Conservation (phyloP, 2,113 vertebrate species). For the Potamarius usumacintae region DNA sequence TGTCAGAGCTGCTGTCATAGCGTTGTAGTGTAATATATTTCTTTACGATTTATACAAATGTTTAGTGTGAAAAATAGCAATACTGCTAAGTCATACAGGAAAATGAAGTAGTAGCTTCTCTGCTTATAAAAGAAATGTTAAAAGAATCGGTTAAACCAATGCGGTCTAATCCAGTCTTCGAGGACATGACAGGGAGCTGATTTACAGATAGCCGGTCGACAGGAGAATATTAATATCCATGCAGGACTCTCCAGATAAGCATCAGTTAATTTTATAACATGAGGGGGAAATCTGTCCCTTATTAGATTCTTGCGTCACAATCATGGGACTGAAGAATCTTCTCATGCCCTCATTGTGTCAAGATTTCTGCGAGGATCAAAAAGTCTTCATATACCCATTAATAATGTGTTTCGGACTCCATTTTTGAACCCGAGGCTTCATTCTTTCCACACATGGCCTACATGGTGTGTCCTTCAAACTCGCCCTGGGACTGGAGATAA, state of each 20-base stretch:
- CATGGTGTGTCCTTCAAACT: not conserved
- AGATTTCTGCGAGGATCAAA: not conserved
- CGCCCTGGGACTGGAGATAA: not conserved
- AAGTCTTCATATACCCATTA: not conserved
- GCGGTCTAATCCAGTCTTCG: not conserved
- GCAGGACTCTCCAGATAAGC: conserved; percentile 17
- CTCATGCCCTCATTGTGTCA: not conserved
- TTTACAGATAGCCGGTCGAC: conserved; percentile 4
- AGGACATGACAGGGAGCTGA: conserved; percentile 26
- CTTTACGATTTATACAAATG: not conserved
- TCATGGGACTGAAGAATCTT: not conserved
- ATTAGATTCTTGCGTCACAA: conserved; percentile 10
- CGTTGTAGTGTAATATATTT: not conserved
- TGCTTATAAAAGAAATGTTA: not conserved
- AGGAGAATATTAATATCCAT: conserved; percentile 14
- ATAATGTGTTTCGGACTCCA: not conserved
- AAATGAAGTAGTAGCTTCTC: not conserved
- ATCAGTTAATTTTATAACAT: conserved; percentile 26
- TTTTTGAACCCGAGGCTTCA: not conserved
- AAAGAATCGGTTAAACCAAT: not conserved
- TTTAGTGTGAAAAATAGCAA: not conserved
- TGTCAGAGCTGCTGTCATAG: not conserved
- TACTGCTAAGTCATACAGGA: not conserved
- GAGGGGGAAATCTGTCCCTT: conserved; percentile 3
- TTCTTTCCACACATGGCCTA: not conserved